Evolutionary conservation across 1,140 invertebrate species (phyloP), one percentile per base, ranked within the genome.

Genomic region (Hyposmocoma kahamanoa): DNA sequence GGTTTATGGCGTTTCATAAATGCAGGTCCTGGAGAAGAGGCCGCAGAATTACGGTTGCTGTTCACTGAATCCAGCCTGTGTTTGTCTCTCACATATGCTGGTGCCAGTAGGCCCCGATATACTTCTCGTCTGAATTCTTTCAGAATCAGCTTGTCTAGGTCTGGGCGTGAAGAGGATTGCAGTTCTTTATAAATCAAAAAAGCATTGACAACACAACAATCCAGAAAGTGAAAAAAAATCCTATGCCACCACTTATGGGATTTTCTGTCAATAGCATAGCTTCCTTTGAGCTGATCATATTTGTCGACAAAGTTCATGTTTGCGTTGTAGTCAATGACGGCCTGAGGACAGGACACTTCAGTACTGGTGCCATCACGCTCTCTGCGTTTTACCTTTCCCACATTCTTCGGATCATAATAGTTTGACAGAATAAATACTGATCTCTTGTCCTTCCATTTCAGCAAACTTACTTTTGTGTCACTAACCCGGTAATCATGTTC

Each of bases 201-300:
- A 9, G 50, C 20, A 47, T 58, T 58, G 42, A 43, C 42, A 36
- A 46, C 55, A 46, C 20, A 53, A 36, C 42, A 58, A 22, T 53
- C 50, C 18, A 58, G 55, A 42, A 42, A 58, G 8, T 58, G 46
- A 28, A 49, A 58, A 17, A 53, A 53, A 50, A 53, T 47, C 42
- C 55, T 20, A 19, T 58, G 50, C 34, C 36, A 49, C 42, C 50
- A 53, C 17, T 58, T 53, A 8, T 47, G 36, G 13, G 42, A 50
- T 38, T 53, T 53, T 53, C 50, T 32, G 42, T 58, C 54, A 51
- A 38, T 15, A 38, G 34, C 34, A 38, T 38, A 38, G 6, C 34
- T 38, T 38, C 34, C 13, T 38, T 38, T 38, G 6, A 38, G 34
- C 13, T 38, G 34, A 38, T 38, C 34, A 17, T 8, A 38, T 11